Base-by-base conservation (phyloP, 2,113 vertebrate genomes). In the Ondatra zibethicus region DNA sequence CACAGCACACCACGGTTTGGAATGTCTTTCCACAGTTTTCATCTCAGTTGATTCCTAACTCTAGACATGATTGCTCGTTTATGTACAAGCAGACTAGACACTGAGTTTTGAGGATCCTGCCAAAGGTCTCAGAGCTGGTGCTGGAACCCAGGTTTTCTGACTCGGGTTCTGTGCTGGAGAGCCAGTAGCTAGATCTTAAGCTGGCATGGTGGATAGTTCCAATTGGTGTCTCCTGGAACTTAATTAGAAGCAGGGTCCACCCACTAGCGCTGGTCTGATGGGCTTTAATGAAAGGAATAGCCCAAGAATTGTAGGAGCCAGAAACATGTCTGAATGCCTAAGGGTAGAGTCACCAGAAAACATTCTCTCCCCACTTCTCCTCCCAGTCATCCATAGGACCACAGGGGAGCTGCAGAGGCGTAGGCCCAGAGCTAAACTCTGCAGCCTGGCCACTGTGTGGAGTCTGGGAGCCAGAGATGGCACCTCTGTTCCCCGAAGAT, bases 261-360 rank as follows among this genome's bases (percentile, higher is more conserved):
- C 5, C 0, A 12, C 45, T 68, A 5, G 68, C 7, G 4, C 0
- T 2, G 19, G 55, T 52, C 47, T 23, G n/a, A 19, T 88, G 80
- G 68, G 33, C 47, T n/a, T 95, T 4, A 87, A 29, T 17, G 27
- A 55, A 63, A 89, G 73, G 50, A 23, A 21, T 0, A 61, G 42
- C 0, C 10, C 7, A 5, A 47, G n/a, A 72, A 55, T 65, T 88
- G 8, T 50, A 14, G n/a, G 11, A 81, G 31, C 33, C 70, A 68
- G n/a, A 16, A 2, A 58, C 14, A 72, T 0, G 7, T 47, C 88
- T 5, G 0, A 21, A 2, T 33, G 13, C 39, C 86, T 78, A 33
- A 31, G 3, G 3, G 58, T 2, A 33, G 11, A 82, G 31, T 31
- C 10, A 17, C 17, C 36, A 76, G 31, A 42, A 50, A 14, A 58